phyloP scores from a whole-genome alignment of 2,888 invertebrate species.

The Tenthredo amoena region DNA sequence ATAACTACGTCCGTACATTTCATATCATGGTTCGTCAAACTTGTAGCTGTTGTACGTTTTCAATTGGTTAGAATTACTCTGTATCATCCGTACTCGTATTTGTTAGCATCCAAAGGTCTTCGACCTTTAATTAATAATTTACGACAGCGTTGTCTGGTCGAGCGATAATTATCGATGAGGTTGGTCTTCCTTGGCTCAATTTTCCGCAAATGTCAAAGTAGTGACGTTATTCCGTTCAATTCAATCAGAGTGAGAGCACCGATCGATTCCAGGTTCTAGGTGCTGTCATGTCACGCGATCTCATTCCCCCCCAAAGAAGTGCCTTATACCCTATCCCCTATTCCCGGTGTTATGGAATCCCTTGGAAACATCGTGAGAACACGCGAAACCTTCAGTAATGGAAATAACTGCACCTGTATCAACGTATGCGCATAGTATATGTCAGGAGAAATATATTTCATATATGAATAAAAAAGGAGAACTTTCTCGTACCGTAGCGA shows the following conservation, averaged over 20 bases:
- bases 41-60: background rate
- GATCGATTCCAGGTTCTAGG: constrained; percentile 23
- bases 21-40: background rate
- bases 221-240: constrained; percentile 36
- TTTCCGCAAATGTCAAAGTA: constrained; percentile 12
- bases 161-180: constrained; percentile 15
- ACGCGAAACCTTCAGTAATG: constrained; percentile 29
- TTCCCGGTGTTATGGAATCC: background rate
- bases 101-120: background rate
- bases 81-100: background rate
- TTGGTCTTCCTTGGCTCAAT: background rate
- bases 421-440: background rate
- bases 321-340: background rate
- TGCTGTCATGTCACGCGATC: constrained; percentile 41
- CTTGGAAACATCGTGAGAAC: constrained; percentile 12
- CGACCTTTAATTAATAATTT: background rate
- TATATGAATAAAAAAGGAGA: background rate
- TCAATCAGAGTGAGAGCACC: constrained; percentile 43
- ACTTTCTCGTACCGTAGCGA: background rate
- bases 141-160: background rate
- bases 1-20: background rate
- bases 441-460: background rate
- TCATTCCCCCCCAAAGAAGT: constrained; percentile 21
- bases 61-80: background rate
- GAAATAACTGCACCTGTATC: constrained; percentile 24